Evolutionary conservation across 1,140 invertebrate genomes (phyloP).

Genomic region (Temnothorax longispinosus): DNA sequence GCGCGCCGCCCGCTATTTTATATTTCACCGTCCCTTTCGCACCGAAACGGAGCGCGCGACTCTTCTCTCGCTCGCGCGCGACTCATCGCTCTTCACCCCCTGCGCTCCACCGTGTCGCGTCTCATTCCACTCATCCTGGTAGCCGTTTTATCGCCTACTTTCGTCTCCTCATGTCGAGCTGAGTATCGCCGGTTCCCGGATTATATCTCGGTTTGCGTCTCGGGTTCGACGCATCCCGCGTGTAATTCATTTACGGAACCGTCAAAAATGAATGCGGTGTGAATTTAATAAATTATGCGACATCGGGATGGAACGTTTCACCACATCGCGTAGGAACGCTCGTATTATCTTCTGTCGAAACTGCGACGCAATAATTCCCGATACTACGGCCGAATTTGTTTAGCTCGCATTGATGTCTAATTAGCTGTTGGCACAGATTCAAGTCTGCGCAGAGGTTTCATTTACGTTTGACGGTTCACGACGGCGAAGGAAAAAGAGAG

Average conservation of each 20-base stretch:
- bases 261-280: background rate
- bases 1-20: slow-evolving; percentile 80
- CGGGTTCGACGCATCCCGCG: slow-evolving; percentile 23
- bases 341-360: slow-evolving; percentile 1
- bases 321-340: background rate
- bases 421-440: slow-evolving; percentile 48
- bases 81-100: background rate
- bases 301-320: background rate
- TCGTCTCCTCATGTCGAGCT: slow-evolving; percentile 12
- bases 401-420: slow-evolving; percentile 59
- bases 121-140: slow-evolving; percentile 61
- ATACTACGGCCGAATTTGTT: slow-evolving; percentile 40
- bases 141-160: slow-evolving; percentile 58
- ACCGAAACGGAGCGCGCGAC: background rate
- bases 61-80: too few relatives aligned
- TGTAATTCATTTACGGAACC: slow-evolving; percentile 32
- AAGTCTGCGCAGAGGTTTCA: slow-evolving; percentile 44
- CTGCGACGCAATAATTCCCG: slow-evolving; percentile 22
- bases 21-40: slow-evolving; percentile 70
- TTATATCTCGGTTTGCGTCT: background rate
- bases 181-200: slow-evolving; percentile 9
- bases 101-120: background rate
- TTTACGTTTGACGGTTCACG: slow-evolving; percentile 45
- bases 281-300: background rate
- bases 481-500: slow-evolving; percentile 4